Percentiles rank a stretch among this genome's conserved stretches.
Conservation (phyloP, 2,888 invertebrate genomes). For the Amiota minor region DNA sequence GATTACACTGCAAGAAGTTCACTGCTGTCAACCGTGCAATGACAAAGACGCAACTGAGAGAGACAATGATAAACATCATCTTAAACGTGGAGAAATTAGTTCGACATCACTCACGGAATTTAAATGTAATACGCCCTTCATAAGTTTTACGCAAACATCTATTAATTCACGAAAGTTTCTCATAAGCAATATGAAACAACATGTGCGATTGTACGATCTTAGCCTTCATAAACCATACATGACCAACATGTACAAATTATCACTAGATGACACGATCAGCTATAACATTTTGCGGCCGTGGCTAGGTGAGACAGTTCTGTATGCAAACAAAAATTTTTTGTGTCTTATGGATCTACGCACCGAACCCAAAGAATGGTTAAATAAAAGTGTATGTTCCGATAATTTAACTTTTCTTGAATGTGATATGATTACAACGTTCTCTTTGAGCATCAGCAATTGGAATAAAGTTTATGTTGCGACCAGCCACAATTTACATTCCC, state of each 20-base stretch:
- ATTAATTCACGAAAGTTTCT: slow-evolving; percentile 50
- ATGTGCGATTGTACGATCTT: slow-evolving; percentile 59
- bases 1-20: slow-evolving; percentile 56
- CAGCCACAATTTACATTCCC: slow-evolving; percentile 67
- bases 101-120: not conserved
- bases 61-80: not conserved
- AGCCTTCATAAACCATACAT: slow-evolving; percentile 36
- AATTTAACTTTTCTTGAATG: slow-evolving; percentile 45
- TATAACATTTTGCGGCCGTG: slow-evolving; percentile 62
- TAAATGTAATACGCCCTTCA: slow-evolving; percentile 52
- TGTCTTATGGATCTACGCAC: slow-evolving; percentile 62
- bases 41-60: not conserved
- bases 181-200: slow-evolving; percentile 63
- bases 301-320: slow-evolving; percentile 59
- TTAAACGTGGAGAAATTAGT: not conserved
- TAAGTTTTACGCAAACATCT: slow-evolving; percentile 62
- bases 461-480: slow-evolving; percentile 68
- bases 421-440: slow-evolving; percentile 61
- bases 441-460: slow-evolving; percentile 55
- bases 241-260: slow-evolving; percentile 41
- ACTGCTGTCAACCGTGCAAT: slow-evolving; percentile 8
- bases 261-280: slow-evolving; percentile 40
- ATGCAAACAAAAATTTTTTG: slow-evolving; percentile 58
- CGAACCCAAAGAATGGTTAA: slow-evolving; percentile 50
- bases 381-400: slow-evolving; percentile 32